phyloP scores from a whole-genome alignment of 2,888 invertebrate genomes.

The Copidosoma aretas region DNA sequence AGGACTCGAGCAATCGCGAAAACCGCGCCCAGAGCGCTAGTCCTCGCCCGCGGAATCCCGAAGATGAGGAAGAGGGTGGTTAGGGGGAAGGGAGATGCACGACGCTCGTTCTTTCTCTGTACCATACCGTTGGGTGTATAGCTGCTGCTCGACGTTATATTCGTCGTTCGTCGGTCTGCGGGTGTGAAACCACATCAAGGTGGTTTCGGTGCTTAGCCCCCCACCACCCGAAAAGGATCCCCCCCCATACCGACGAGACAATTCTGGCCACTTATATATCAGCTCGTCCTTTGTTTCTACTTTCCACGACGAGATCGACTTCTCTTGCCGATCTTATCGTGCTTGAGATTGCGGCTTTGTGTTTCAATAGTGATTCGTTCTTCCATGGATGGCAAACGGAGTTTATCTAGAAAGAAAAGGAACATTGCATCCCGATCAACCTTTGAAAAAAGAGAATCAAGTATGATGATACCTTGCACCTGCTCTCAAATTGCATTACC shows the following conservation, averaged over 20 bases:
- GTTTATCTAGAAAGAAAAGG: too few species aligned
- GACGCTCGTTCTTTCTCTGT: not conserved
- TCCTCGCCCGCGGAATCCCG: not conserved
- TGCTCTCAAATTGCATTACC: too few species aligned
- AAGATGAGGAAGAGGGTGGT: not conserved
- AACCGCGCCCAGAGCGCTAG: slow-evolving; percentile 8
- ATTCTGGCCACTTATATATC: slow-evolving; percentile 17
- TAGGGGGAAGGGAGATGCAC: too few species aligned
- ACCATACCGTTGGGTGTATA: not conserved
- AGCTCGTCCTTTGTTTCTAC: slow-evolving; percentile 4
- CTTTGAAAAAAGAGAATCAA: too few species aligned
- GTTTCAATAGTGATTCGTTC: too few species aligned
- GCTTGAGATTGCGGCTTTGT: too few species aligned
- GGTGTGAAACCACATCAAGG: slow-evolving; percentile 63
- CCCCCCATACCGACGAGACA: slow-evolving; percentile 35
- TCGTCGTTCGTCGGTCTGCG: slow-evolving; percentile 47
- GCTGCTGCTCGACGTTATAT: not conserved
- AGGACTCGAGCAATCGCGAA: slow-evolving; percentile 4
- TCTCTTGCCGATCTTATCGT: too few species aligned
- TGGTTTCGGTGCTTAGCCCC: slow-evolving; percentile 60
- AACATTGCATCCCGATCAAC: too few species aligned
- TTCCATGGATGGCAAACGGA: too few species aligned
- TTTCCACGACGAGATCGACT: too few species aligned
- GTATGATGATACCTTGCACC: too few species aligned
- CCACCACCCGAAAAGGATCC: not conserved